A percentile compares a stretch with the other conserved stretches of the same genome.
Conservation (phyloP, 1,140 invertebrate species). For the Ephestia elutella region DNA sequence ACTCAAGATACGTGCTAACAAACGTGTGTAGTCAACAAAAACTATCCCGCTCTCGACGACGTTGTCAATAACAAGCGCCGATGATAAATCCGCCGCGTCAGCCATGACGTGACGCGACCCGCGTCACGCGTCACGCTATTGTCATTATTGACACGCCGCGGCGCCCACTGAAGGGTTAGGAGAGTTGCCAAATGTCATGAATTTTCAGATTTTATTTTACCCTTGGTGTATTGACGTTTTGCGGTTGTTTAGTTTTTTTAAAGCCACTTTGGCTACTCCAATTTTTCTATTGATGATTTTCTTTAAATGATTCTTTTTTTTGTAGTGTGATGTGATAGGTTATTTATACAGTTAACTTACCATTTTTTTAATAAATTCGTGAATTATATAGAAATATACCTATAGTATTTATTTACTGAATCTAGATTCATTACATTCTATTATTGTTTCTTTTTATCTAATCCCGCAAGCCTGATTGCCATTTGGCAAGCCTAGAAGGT, state of each 20-base stretch:
- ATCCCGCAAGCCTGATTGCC: neutral
- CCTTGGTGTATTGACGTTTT: neutral
- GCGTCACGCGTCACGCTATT: constrained; percentile 29
- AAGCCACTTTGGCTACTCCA: neutral
- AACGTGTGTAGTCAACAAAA: constrained; percentile 7
- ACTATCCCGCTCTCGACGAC: constrained; percentile 12
- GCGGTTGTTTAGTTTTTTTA: neutral
- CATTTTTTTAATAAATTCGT: too few species aligned
- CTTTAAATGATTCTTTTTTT: too few species aligned
- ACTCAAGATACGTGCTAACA: neutral
- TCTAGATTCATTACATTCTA: too few species aligned
- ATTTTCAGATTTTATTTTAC: constrained; percentile 12
- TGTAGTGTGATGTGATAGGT: too few species aligned
- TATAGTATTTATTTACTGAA: too few species aligned
- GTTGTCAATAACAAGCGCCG: constrained; percentile 26
- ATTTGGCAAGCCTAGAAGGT: neutral
- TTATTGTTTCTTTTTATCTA: too few species aligned
- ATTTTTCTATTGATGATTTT: too few species aligned
- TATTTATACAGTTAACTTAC: too few species aligned
- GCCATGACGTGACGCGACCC: constrained; percentile 20
- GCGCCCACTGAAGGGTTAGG: constrained; percentile 6
- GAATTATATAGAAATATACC: too few species aligned
- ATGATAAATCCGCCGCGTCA: constrained; percentile 29
- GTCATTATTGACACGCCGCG: constrained; percentile 25
- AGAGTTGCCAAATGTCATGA: constrained; percentile 16